These are phyloP conservation scores for Umimayanthus chanpuru DNA, from an alignment of 92 coral and sea anemone genomes.

Conservation along the genomic window DNA sequence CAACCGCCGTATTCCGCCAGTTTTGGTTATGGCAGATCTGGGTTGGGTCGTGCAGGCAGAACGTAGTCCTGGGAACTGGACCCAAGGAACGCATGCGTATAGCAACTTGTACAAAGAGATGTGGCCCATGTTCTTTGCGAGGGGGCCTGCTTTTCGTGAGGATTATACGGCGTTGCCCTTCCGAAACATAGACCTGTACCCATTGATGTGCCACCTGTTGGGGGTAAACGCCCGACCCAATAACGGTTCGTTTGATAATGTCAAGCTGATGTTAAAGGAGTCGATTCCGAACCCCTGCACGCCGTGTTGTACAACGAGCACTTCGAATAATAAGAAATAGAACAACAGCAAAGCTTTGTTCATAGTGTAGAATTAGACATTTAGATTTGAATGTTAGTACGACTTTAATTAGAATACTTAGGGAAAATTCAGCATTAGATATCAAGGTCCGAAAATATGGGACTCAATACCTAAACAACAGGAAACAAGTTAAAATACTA, in stretches of 20 bases:
- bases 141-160: slow-evolving; percentile 57
- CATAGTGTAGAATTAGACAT: too few relatives aligned
- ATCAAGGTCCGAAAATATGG: too few relatives aligned
- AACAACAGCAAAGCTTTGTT: too few relatives aligned
- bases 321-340: too few relatives aligned
- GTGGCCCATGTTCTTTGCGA: slow-evolving; percentile 66
- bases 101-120: slow-evolving; percentile 34
- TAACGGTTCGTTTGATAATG: slow-evolving; percentile 38
- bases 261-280: slow-evolving; percentile 26
- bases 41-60: slow-evolving; percentile 48
- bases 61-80: slow-evolving; percentile 5
- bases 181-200: slow-evolving; percentile 13
- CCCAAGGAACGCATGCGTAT: slow-evolving; percentile 48
- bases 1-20: slow-evolving; percentile 53
- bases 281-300: not conserved
- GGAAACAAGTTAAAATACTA: too few relatives aligned
- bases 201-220: slow-evolving; percentile 20
- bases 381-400: too few relatives aligned
- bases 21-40: slow-evolving; percentile 44
- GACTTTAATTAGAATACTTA: too few relatives aligned
- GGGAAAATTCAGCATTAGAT: too few relatives aligned
- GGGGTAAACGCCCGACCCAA: not conserved
- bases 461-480: too few relatives aligned
- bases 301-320: not conserved
- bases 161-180: slow-evolving; percentile 43